These are phyloP conservation scores for Cephus pulcher DNA, from an alignment of 2,888 invertebrate species.

Conservation along the genomic window DNA sequence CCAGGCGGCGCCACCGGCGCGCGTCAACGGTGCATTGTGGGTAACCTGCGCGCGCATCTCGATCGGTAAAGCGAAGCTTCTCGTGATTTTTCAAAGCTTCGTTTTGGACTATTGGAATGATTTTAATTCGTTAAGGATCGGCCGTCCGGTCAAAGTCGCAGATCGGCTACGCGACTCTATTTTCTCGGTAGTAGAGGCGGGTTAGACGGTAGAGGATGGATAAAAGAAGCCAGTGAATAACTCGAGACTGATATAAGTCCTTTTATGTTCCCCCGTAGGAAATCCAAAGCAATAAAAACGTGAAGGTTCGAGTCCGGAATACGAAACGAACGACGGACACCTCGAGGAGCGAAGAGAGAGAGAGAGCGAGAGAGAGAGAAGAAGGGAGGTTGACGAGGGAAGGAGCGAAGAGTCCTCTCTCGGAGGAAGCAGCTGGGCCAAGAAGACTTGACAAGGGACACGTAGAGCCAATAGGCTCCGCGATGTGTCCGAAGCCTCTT, in stretches of 20 bases:
- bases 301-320: background rate
- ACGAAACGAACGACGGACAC: background rate
- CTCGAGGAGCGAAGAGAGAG: background rate
- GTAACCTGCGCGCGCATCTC: background rate
- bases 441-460: background rate
- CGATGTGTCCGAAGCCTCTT: background rate
- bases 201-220: background rate
- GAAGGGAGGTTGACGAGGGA: too few species aligned
- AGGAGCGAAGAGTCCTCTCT: background rate
- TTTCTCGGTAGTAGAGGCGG: background rate
- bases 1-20: background rate
- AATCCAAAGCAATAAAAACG: background rate
- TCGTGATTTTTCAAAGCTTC: too few species aligned
- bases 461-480: background rate
- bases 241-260: background rate
- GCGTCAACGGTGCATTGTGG: too few species aligned
- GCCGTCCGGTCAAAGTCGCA: background rate
- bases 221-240: background rate
- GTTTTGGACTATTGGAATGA: too few species aligned
- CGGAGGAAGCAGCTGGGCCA: background rate
- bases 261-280: background rate
- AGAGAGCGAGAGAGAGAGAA: background rate
- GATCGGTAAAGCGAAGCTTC: background rate
- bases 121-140: background rate
- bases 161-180: background rate